Percentiles rank a stretch among this genome's conserved stretches.
Conservation (phyloP, 1,140 invertebrate genomes). For the Chymomyza costata region DNA sequence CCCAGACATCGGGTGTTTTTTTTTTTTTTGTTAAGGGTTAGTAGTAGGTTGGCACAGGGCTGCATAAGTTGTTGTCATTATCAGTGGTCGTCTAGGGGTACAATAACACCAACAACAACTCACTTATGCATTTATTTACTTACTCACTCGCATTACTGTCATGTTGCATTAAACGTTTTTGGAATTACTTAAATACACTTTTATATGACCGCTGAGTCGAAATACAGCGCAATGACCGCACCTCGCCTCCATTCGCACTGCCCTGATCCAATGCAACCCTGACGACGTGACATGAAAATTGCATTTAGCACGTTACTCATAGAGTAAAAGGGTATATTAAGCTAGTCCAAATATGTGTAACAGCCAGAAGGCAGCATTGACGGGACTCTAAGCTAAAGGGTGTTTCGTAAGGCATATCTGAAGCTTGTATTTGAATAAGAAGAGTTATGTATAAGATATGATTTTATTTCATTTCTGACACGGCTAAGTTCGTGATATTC, state of each 20-base stretch:
- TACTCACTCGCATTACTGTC: conserved; percentile 34
- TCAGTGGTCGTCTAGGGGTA: conserved; percentile 24
- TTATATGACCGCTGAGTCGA: conserved; percentile 55
- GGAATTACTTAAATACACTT: conserved; percentile 58
- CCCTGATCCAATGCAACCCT: conserved; percentile 18
- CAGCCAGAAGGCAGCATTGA: too few relatives aligned
- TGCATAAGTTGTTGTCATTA: conserved; percentile 46
- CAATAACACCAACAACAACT: conserved; percentile 22
- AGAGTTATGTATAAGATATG: too few relatives aligned
- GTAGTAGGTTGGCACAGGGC: conserved; percentile 5
- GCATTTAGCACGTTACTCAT: too few relatives aligned
- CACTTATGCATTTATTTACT: conserved; percentile 26
- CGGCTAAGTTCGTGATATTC: too few relatives aligned
- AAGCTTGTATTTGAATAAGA: too few relatives aligned
- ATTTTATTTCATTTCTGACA: too few relatives aligned
- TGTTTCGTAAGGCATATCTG: too few relatives aligned
- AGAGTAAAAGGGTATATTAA: too few relatives aligned
- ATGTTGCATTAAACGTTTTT: conserved; percentile 65
- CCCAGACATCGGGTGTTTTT: not conserved
- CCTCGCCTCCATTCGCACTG: not conserved
- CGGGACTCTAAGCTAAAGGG: too few relatives aligned
- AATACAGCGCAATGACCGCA: conserved; percentile 11
- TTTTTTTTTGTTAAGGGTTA: conserved; percentile 40
- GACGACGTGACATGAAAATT: conserved; percentile 70
- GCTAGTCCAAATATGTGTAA: too few relatives aligned